Evolutionary conservation across 2,113 vertebrate genomes (phyloP).

Genomic region (Labeo catla): DNA sequence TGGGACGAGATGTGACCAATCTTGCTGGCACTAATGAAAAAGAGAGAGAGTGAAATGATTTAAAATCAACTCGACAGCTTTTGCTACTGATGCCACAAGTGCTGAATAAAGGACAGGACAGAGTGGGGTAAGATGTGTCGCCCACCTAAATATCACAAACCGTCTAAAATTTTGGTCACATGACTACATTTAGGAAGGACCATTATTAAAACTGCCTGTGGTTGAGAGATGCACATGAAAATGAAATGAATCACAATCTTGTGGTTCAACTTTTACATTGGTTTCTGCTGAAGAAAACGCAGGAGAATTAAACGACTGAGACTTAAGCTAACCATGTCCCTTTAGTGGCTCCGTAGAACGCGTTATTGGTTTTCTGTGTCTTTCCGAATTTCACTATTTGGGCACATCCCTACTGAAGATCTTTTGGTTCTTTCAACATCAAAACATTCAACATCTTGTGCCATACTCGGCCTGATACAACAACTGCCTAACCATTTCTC

Average conservation of each 20-base stretch:
- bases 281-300: background rate
- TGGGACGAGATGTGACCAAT: slow-evolving; percentile 36
- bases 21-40: slow-evolving; percentile 3
- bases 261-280: background rate
- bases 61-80: background rate
- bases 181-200: too few species aligned
- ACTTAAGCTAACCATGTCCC: background rate
- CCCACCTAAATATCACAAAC: background rate
- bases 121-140: background rate
- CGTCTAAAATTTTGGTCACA: too few species aligned
- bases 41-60: background rate
- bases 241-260: background rate
- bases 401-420: background rate
- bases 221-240: too few species aligned
- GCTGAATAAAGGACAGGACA: background rate
- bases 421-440: background rate
- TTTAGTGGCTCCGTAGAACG: too few species aligned
- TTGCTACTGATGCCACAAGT: background rate
- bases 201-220: too few species aligned
- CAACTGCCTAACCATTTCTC: background rate
- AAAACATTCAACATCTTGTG: background rate
- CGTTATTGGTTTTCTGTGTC: too few species aligned
- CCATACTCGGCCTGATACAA: background rate
- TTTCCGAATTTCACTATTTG: too few species aligned
- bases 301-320: background rate